Conservation (phyloP, 2,797 vertebrate species). For the Microctenopoma stevenorrisi region DNA sequence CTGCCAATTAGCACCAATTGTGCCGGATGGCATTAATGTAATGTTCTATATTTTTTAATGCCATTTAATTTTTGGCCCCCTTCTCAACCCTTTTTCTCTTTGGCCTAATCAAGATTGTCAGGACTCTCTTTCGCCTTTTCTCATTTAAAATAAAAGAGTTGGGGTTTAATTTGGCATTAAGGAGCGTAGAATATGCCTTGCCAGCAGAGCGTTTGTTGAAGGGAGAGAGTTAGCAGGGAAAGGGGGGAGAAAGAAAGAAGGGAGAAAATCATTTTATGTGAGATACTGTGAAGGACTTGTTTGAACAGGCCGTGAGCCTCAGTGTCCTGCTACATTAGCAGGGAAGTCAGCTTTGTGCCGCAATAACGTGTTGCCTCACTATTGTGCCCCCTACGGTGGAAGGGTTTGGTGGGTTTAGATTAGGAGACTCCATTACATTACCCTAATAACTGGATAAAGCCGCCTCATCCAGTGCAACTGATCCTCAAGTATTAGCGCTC, state of each 20-base stretch:
- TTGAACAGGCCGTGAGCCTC: slow-evolving; percentile 79
- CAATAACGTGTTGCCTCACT: slow-evolving; percentile 79
- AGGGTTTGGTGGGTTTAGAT: slow-evolving; percentile 81
- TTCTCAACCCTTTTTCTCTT: slow-evolving; percentile 67
- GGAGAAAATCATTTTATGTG: slow-evolving; percentile 87
- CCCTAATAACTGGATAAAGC: slow-evolving; percentile 86
- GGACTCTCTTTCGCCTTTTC: slow-evolving; percentile 80
- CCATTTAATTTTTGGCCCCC: slow-evolving; percentile 82
- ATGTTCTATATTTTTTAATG: slow-evolving; percentile 86
- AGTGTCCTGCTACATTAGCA: slow-evolving; percentile 79
- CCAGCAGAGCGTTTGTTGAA: slow-evolving; percentile 81
- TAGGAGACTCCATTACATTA: slow-evolving; percentile 84
- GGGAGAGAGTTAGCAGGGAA: slow-evolving; percentile 65
- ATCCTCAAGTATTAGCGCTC: slow-evolving; percentile 81
- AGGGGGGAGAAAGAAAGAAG: slow-evolving; percentile 64
- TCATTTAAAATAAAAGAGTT: slow-evolving; percentile 87
- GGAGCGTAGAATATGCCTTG: slow-evolving; percentile 81
- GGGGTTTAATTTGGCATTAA: slow-evolving; percentile 87
- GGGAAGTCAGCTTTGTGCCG: slow-evolving; percentile 78
- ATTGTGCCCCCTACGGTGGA: slow-evolving; percentile 81
- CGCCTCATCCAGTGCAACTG: slow-evolving; percentile 81
- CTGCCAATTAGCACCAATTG: slow-evolving; percentile 89
- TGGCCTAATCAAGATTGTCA: slow-evolving; percentile 84
- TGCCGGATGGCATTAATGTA: slow-evolving; percentile 84
- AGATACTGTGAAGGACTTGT: slow-evolving; percentile 87